Base-by-base conservation (phyloP, 30 jellyfish, hydroid and myxozoan genomes). In the Hydractinia echinata region DNA sequence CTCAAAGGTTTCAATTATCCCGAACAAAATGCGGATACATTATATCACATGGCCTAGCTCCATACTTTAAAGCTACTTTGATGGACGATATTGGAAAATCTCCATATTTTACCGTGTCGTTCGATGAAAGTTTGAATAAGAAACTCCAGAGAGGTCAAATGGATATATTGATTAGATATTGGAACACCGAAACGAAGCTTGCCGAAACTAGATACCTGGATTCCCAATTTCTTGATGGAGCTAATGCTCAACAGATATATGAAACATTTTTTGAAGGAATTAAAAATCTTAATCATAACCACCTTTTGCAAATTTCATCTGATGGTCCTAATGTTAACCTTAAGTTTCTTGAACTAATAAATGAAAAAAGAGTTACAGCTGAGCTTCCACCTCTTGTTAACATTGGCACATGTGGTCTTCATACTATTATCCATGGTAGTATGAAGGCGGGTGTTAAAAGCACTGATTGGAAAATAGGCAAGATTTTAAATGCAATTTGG, bases 371-470 rank as follows among this genome's bases (percentile, higher is more conserved):
- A 70, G 8, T 6, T 56, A 7, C 5, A 6, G 80, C 7, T 16
- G 67, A 70, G 67, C 56, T 70, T 70, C 69, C 69, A 4, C 7
- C 58, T 5, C 67, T 70, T 20, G 5, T 70, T 7, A 14, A 70
- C 51, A 70, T 70, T 18, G 80, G 80, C 21, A 70, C 80, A 6
- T 70, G 80, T 70, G 80, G 80, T 56, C 14, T 70, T 4, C 80
- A 70, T 18, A 70, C 80, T 21, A 18, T 70, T 6, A 54, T 4
- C 67, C n/a, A n/a, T n/a, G 67, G 67, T 7, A 5, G 69, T 67
- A 62, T 78, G 7, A 7, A 54, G 20, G 7, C 6, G 19, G 61
- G 85, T 8, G 67, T 5, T 7, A 16, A 70, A 49, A 7, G 7
- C 5, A 18, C 69, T 5, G 69, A 8, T 4, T 70, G 80, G 80